Conservation (phyloP, 1,140 invertebrate species). For the Bombus waltoni region DNA sequence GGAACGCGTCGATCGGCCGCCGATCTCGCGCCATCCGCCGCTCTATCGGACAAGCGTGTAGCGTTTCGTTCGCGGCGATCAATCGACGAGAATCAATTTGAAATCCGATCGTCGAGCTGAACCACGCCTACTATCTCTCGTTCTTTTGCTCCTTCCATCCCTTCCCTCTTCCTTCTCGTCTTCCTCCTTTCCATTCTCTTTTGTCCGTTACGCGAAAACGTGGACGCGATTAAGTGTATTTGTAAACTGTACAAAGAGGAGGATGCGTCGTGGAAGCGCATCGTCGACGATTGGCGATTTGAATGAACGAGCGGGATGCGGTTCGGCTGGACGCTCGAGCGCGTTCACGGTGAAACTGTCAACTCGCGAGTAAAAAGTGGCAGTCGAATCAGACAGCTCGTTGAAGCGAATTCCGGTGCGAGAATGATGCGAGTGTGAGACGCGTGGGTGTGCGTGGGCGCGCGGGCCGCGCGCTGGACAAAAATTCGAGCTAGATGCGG, state of each 20-base stretch:
- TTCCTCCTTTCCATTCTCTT: background rate
- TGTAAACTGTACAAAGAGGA: background rate
- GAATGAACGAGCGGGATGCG: background rate
- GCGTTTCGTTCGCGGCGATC: too few relatives aligned
- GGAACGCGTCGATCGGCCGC: slow-evolving; percentile 22
- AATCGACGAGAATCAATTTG: background rate
- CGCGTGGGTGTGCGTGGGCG: background rate
- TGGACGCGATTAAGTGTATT: background rate
- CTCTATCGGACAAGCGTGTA: background rate
- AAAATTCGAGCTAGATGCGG: background rate
- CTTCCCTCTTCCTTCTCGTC: background rate
- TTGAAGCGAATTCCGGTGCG: slow-evolving; percentile 7
- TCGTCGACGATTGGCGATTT: too few relatives aligned
- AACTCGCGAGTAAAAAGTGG: slow-evolving; percentile 33
- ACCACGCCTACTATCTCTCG: background rate
- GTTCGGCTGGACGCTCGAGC: background rate
- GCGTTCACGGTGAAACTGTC: slow-evolving; percentile 9
- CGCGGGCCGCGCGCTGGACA: background rate
- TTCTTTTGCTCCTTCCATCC: background rate
- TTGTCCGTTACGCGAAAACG: too few relatives aligned
- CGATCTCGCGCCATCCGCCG: slow-evolving; percentile 3
- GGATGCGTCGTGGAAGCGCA: background rate
- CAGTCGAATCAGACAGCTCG: slow-evolving; percentile 30
- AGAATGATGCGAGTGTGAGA: background rate
- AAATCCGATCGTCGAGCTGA: background rate